Conservation (phyloP, 2,888 invertebrate genomes). For the Gymnoscelis rufifasciata region DNA sequence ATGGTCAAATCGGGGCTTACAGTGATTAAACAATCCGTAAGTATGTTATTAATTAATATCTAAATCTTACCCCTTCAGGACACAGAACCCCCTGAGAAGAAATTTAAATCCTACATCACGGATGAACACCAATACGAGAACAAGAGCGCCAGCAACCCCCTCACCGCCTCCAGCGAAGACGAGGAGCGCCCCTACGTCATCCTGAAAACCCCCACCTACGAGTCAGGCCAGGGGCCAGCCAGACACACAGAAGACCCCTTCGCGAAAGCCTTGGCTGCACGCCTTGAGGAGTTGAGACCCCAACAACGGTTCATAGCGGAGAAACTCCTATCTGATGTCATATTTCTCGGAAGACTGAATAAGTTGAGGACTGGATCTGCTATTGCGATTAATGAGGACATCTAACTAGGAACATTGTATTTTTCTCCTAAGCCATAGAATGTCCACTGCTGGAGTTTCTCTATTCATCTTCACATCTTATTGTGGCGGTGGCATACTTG, state of each 20-base stretch:
- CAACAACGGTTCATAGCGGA: background rate
- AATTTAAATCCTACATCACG: background rate
- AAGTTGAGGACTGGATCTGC: background rate
- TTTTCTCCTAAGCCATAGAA: background rate
- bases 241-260: no score
- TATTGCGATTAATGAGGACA: background rate
- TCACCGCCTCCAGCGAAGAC: background rate
- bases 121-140: background rate
- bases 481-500: no score
- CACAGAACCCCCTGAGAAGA: background rate
- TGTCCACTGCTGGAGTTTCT: no score
- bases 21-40: no score
- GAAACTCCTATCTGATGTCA: constrained; percentile 1
- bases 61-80: no score
- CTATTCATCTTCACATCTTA: no score
- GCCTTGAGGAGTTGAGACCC: background rate
- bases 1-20: no score
- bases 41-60: no score
- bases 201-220: background rate
- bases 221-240: background rate
- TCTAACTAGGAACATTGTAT: background rate
- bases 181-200: background rate
- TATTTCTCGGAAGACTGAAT: background rate
- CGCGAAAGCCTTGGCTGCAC: background rate
- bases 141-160: background rate